Evolutionary conservation across 2,797 vertebrate species (phyloP), one percentile per base, ranked within the genome.

Genomic region (Smutsia gigantea): DNA sequence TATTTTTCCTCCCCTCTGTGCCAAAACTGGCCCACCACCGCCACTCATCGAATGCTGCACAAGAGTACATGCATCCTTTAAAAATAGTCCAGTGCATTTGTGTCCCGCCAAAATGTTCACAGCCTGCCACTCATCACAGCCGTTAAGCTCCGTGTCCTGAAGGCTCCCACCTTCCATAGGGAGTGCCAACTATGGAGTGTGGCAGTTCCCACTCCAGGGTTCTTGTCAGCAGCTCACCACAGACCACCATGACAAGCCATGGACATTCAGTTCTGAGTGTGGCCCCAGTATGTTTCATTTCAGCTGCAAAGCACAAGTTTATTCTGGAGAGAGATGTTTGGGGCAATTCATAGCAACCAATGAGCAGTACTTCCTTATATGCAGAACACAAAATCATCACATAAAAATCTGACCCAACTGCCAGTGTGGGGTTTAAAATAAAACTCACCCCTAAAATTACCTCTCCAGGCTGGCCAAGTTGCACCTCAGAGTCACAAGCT

Each of bases 181-280:
- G 91, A 94, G 17, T 92, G 83, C 96, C 95, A 37, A 42, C 42
- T 5, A 14, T 25, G 29, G 18, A 34, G 25, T 5, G 7, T 1
- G 23, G 63, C 72, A 2, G 69, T 51, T 66, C 68, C 87, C 63
- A 12, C 29, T 18, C 21, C 12, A 9, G 10, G 23, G 55, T 25
- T 74, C 72, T 59, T 14, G 29, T 77, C 90, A 53, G 63, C n/a
- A 0, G 19, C 57, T 83, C 90, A 21, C 46, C 51, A 11, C 57
- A 37, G n/a, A 55, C 49, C 63, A 1, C 66, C 39, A 93, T 34
- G 4, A 91, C 95, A 83, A 90, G 97, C 97, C 96, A 96, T 46
- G 51, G 94, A 97, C 90, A 55, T 90, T 95, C 97, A 97, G 93
- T 96, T 97, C 97, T 96, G 90, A 97, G 93, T 87, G 96, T 95